Percentiles rank a stretch among this genome's conserved stretches.
Evolutionary conservation across 2,888 invertebrate genomes (phyloP).

Genomic region (Tenthredo scrophulariae): DNA sequence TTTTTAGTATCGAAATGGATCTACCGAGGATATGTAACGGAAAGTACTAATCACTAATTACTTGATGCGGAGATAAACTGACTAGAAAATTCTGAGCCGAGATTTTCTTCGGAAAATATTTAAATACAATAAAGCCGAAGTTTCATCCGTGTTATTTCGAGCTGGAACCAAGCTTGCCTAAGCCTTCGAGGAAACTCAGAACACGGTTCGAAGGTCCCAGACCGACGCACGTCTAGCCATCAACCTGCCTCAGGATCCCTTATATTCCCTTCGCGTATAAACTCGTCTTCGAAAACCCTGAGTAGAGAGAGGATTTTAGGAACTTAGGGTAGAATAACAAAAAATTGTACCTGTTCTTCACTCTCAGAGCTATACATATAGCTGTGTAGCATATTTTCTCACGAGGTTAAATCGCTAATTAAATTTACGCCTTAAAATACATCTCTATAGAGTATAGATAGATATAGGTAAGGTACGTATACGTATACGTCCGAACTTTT

Average conservation of each 20-base stretch:
- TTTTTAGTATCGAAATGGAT: no score
- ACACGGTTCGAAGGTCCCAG: conserved; percentile 11
- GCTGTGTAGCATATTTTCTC: conserved; percentile 14
- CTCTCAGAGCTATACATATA: not conserved
- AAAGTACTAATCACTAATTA: not conserved
- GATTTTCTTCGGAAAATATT: not conserved
- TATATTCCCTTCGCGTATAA: conserved; percentile 25
- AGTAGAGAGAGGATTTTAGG: conserved; percentile 16
- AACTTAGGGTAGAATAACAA: not conserved
- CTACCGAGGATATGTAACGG: not conserved
- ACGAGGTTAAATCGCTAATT: conserved; percentile 19
- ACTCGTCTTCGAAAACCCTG: conserved; percentile 12
- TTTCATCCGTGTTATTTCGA: not conserved
- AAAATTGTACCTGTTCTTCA: conserved; percentile 20
- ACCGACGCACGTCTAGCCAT: conserved; percentile 10
- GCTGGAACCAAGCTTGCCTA: not conserved
- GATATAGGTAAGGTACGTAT: not conserved
- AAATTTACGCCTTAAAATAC: not conserved
- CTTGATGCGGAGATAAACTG: not conserved
- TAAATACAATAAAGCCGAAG: not conserved
- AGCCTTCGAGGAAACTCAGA: conserved; percentile 20
- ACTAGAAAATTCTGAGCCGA: not conserved
- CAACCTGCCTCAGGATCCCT: conserved; percentile 33
- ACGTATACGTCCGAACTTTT: not conserved
- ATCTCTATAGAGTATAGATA: no score